These are phyloP conservation scores for Bergia puertoricense DNA, from an alignment of 92 coral and sea anemone species.

Conservation along the genomic window DNA sequence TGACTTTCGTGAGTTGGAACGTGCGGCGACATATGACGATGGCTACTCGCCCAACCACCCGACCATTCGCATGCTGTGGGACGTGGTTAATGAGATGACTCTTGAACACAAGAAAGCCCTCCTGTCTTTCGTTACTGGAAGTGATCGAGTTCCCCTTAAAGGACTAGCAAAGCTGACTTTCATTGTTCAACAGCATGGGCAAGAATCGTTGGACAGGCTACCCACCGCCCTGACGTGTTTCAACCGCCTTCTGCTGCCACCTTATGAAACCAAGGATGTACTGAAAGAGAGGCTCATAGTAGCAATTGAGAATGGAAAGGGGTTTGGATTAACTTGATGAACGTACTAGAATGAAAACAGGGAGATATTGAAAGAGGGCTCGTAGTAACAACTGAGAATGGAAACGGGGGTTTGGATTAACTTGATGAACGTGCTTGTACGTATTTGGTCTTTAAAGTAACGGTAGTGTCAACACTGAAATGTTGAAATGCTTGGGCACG, in stretches of 20 bases:
- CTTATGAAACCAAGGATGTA: constrained; percentile 64
- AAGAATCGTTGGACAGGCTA: constrained; percentile 75
- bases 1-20: constrained; percentile 76
- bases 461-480: no score
- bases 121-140: constrained; percentile 92
- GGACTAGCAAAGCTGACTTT: constrained; percentile 69
- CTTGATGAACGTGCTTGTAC: constrained; percentile 27
- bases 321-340: constrained; percentile 85
- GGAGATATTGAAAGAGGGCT: constrained; percentile 70
- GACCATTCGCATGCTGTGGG: constrained; percentile 80
- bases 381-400: background rate
- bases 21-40: constrained; percentile 88
- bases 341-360: constrained; percentile 42
- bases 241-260: constrained; percentile 90
- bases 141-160: constrained; percentile 93
- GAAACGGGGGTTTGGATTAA: background rate
- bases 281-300: constrained; percentile 80
- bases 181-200: constrained; percentile 85
- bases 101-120: constrained; percentile 83
- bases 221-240: constrained; percentile 94
- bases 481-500: no score
- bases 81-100: constrained; percentile 79
- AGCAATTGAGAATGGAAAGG: constrained; percentile 94
- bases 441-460: no score
- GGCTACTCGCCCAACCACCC: constrained; percentile 81